Base-by-base conservation (phyloP, 2,797 vertebrate genomes). In the Selene dorsalis region DNA sequence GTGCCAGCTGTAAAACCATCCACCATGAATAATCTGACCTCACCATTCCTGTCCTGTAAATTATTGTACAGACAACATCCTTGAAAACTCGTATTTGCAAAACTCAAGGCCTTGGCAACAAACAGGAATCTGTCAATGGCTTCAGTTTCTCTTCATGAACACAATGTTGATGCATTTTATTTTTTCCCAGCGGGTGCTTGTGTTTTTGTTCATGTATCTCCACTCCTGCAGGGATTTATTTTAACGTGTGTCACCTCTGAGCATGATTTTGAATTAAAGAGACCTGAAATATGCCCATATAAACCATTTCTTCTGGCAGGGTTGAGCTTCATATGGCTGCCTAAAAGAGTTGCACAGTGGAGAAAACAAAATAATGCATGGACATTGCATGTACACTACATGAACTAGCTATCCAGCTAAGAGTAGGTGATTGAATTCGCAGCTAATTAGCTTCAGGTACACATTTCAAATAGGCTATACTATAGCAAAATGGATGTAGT, bases 171-270 rank as follows among this genome's bases (percentile, higher is more conserved):
- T 8, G 6, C 55, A 9, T 57, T 63, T 73, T 41, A 9, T 35
- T 69, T 7, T 52, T 76, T 53, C 5, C 45, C 52, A 6, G 20
- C 16, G 14, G 55, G 11, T 57, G 28, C 30, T 59, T 75, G 62
- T 75, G 62, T 75, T 78, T 70, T n/a, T n/a, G n/a, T n/a, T 66
- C 35, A 24, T 30, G 53, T 18, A n/a, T 14, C 74, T 75, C 53
- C 55, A 61, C 47, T 17, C 30, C 56, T 14, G 11, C 0, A 5
- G 53, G 52, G 39, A 68, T 35, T 30, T 65, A 65, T 45, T 38
- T 75, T 60, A 58, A 63, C 57, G 16, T 53, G 32, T 59, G 52
- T 59, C 59, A 70, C 52, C 73, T 73, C 66, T 59, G 22, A 35
- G 18, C 47, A 30, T 26, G 55, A 68, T 47, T 32, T 20, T 3